Percentiles rank a stretch among this genome's conserved stretches.
phyloP scores from a whole-genome alignment of 2,888 invertebrate species.

The Aproaerema taeniolella region DNA sequence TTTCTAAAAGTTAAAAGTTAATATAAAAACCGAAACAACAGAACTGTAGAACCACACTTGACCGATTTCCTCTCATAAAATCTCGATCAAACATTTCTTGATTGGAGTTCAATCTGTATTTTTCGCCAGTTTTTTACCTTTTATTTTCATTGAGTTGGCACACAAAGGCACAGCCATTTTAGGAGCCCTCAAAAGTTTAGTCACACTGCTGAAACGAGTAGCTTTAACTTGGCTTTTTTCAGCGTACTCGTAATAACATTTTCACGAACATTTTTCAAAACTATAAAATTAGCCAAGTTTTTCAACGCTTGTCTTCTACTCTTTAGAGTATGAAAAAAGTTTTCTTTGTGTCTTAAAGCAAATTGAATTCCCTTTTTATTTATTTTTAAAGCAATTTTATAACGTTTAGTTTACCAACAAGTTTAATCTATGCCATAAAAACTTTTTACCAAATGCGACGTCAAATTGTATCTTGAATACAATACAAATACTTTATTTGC shows the following conservation, averaged over 20 bases:
- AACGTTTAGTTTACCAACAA: too few species aligned
- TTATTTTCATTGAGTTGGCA: slow-evolving; percentile 28
- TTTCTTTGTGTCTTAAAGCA: slow-evolving; percentile 5
- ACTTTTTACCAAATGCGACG: too few species aligned
- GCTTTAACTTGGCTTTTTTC: slow-evolving; percentile 29
- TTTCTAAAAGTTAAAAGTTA: too few species aligned
- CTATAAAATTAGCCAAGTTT: slow-evolving; percentile 25
- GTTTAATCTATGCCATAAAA: too few species aligned
- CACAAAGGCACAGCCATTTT: slow-evolving; percentile 37
- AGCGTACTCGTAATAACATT: too few species aligned
- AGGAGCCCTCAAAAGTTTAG: slow-evolving; percentile 39
- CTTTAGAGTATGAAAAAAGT: slow-evolving; percentile 6
- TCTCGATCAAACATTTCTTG: slow-evolving; percentile 28
- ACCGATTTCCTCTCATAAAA: slow-evolving; percentile 25
- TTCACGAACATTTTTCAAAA: slow-evolving; percentile 28
- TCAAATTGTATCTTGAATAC: too few species aligned
- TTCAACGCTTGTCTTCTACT: slow-evolving; percentile 10
- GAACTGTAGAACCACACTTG: too few species aligned
- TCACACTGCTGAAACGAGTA: slow-evolving; percentile 32
- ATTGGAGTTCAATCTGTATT: slow-evolving; percentile 26
- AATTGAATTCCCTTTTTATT: too few species aligned
- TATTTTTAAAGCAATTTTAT: too few species aligned
- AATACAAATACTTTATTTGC: too few species aligned
- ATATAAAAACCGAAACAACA: too few species aligned
- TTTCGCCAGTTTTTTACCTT: slow-evolving; percentile 17